Evolutionary conservation across 2,888 invertebrate species (phyloP), one percentile per base, ranked within the genome.

Genomic region (Mythimna impura): DNA sequence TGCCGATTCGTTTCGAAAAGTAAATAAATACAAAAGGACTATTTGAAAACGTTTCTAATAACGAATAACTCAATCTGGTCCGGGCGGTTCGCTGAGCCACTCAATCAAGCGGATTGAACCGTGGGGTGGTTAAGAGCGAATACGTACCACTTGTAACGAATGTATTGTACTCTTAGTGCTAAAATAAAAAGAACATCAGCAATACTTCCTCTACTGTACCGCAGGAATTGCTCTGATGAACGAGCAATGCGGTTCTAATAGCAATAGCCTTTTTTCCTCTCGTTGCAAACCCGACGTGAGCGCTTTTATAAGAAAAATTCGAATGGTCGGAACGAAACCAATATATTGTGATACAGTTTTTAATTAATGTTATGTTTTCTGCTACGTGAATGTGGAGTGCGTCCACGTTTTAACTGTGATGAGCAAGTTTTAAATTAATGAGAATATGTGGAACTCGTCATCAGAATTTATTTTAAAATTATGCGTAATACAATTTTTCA

Each of bases 201-300:
- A 91, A 92, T 92, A 92, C 89, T 89, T 92, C 89, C 91, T 91
- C 89, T 84, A 84, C 81, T 89, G 92, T 91, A 93, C 90, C 90
- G 87, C 89, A 91, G 92, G 90, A 92, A 93, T 91, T 90, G 91
- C 90, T 87, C 93, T 94, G 94, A 94, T 94, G 94, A 94, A 95
- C 93, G 93, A 91, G 91, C 93, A 92, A 92, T 94, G 92, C 86
- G 90, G 89, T 92, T 92, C 89, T 93, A 94, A 94, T 93, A 93
- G 92, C 91, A 90, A 90, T 90, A 89, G 87, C 83, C 90, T 81
- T 93, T 93, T 94, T 92, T 90, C 87, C 85, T 90, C 87, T 85
- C 73, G 71, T 88, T 90, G 81, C 87, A 82, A 81, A 84, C 84
- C 83, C 86, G 78, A 88, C 87, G 88, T 88, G 89, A 89, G 86